Base-by-base conservation (phyloP, 2,888 invertebrate species). In the Mythimna impura region DNA sequence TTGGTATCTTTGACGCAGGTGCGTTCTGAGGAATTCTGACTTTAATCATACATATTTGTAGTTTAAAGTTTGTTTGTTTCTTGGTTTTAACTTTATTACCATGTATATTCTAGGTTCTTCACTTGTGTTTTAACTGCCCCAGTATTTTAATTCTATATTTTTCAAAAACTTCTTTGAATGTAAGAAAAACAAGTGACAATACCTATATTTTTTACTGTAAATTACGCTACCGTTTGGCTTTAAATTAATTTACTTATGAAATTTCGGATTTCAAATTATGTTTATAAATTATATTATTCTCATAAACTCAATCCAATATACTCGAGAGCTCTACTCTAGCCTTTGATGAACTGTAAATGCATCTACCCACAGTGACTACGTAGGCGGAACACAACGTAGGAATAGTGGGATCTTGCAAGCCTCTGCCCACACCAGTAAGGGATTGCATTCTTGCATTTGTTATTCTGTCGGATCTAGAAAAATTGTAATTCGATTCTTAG, bases 1-100 rank as follows among this genome's bases (percentile, higher is more conserved):
- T 64, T 52, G 54, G 67, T 47, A 68, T 43, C 47, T 73, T 60
- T 79, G 76, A 81, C 72, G 73, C 58, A 67, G 52, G 55, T 73
- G 57, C 22, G 58, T 62, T 74, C 58, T 74, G 25, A 34, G 40
- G 54, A 77, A 66, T 71, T 63, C 47, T 36, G 20, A 43, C 1
- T 66, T 67, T 55, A 65, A 61, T 75, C 52, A 43, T 64, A 30
- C 30, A 8, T 66, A 17, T 60, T 50, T 52, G 65, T 40, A 25
- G 52, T 50, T 52, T 43, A 47, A 67, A 68, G 55, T 8, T 47
- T 34, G 61, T 47, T 14, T 43, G 57, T 20, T 5, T 70, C 14
- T 22, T 62, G 10, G 9, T 25, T 52, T 58, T 10, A 36, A 47
- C 34, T 54, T 36, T 6, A 54, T 17, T 5, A 60, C 5, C 36